Base-by-base conservation (phyloP, 2,888 invertebrate species). In the Apotomis betuletana region DNA sequence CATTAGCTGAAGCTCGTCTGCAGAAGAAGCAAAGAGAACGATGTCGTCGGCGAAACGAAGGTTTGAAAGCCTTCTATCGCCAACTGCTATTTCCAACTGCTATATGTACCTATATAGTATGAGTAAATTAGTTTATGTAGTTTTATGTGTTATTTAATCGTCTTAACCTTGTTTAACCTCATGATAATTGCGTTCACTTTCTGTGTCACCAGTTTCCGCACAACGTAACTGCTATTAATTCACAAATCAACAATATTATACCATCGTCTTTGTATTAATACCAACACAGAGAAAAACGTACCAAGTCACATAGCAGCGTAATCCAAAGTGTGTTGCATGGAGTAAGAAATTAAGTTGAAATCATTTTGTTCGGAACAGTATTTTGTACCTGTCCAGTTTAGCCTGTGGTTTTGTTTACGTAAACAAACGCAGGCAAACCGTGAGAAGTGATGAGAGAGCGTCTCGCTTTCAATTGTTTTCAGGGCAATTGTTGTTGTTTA, bases 191-290 rank as follows among this genome's bases (percentile, higher is more conserved):
- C 12, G 13, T 41, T 44, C 0, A 54, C 15, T 63, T 9, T 62
- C 51, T 54, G 13, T 41, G 63, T 64, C 52, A 67, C 41, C 8
- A 15, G 27, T 59, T 60, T 68, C 60, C 60, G 68, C 52, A 27
- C 52, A 15, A 60, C 68, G 68, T 68, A 60, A 68, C 54, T 38
- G 2, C 27, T 68, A 52, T 68, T 54, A 68, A 61, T 51, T 68
- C 60, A 54, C 60, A 51, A 68, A 68, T 60, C 10, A 46, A 60
- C 67, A 60, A 64, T 54, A 64, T 67, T 67, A 61, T 61, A 60
- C 54, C 44, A 44, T 38, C 52, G 6, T 12, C 60, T 27, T 44
- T 68, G 68, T 54, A 61, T 60, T 60, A 36, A 60, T 54, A 59
- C 8, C 38, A 9, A 3, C 10, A 12, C 10, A 59, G 8, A 13